Evolutionary conservation across 2,888 invertebrate genomes (phyloP), one percentile per base, ranked within the genome.

Genomic region (Prosopocoilus inquinatus): DNA sequence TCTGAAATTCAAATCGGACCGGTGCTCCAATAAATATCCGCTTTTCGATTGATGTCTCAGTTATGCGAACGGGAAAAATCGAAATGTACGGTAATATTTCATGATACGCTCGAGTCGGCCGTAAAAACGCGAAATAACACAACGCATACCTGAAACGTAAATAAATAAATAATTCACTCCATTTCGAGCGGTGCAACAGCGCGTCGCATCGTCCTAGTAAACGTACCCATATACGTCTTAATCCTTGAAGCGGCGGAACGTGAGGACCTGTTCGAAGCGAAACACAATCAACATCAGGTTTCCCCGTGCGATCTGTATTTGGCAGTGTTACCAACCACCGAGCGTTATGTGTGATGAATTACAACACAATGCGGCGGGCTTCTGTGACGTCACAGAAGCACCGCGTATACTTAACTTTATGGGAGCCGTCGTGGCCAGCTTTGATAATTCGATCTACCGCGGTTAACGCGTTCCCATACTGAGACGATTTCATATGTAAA

Each of bases 391-490:
- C 64, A 63, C 54, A 62, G 60, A 60, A 63, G 60, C 54, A 62
- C 62, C 62, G 64, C 63, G 55, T 52, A 59, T 54, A 61, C 58
- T 60, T 54, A 59, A 62, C 54, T 56, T 64, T 62, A 64, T 61
- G 62, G 58, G 58, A 53, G 57, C 53, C 55, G 53, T 56, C 54
- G 55, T 59, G 62, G 57, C 61, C 62, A 62, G 60, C 65, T 62
- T 67, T 65, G 67, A 65, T 65, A 67, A 67, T 67, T 65, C 62
- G 67, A 67, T 65, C 65, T 64, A 67, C 67, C 65, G 65, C 66
- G 59, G 59, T 64, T 63, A 62, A 64, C 64, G 64, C 62, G 62
- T 62, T 61, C 62, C 60, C 60, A 61, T 62, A 63, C 62, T 65
- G 64, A 64, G 63, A 63, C 66, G 63, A 64, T 66, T 66, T 64